phyloP scores from a whole-genome alignment of 2,113 vertebrate genomes.

The Xiphophorus hellerii region DNA sequence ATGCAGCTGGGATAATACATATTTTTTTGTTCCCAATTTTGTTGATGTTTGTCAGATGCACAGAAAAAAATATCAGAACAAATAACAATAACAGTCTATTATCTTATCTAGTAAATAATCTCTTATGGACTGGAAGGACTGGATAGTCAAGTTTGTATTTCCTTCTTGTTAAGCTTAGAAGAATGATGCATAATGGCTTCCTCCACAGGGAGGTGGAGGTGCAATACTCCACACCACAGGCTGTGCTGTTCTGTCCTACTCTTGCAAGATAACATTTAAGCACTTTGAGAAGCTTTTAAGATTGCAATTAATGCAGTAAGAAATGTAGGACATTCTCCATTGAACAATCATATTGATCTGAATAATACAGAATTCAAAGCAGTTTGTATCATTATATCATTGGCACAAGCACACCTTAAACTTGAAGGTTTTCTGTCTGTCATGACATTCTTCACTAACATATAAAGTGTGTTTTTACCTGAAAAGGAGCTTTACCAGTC shows the following conservation, averaged over 20 bases:
- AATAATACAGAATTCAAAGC: no score
- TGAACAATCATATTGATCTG: background rate
- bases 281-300: background rate
- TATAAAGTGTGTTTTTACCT: slow-evolving; percentile 77
- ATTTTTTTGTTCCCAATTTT: background rate
- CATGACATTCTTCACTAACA: background rate
- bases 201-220: background rate
- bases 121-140: background rate
- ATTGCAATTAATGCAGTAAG: background rate
- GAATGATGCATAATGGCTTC: background rate
- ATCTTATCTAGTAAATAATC: background rate
- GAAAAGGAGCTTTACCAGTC: slow-evolving; percentile 96
- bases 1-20: background rate
- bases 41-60: background rate
- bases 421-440: background rate
- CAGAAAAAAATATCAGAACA: no score
- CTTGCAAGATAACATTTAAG: background rate
- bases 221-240: background rate
- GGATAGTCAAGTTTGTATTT: background rate
- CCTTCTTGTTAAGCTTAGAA: background rate
- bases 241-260: slow-evolving; percentile 7
- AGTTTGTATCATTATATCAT: no score
- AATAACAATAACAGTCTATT: background rate
- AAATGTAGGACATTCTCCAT: background rate
- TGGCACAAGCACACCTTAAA: background rate